Evolutionary conservation across 2,888 invertebrate species (phyloP), one percentile per base, ranked within the genome.

Genomic region (Drosophila limbata): DNA sequence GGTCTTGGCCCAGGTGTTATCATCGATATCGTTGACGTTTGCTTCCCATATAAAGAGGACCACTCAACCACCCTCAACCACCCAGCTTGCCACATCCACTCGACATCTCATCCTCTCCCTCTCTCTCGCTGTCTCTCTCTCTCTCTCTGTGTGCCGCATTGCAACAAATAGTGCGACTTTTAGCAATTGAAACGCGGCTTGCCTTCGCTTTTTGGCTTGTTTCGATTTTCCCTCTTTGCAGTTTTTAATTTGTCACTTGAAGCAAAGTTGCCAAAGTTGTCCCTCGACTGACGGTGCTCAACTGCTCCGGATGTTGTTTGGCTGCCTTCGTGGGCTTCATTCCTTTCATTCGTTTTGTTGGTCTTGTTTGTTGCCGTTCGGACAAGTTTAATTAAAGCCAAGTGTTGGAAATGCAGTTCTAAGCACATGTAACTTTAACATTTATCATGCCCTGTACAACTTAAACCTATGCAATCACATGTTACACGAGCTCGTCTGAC

Each of bases 181-280:
- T 73, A 64, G 74, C 84, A 85, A 83, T 85, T 77, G 84, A 74
- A 83, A 65, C 63, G 63, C 79, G 64, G 52, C 53, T 13, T 39
- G 47, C 42, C 28, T 50, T 52, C 33, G 25, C 55, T 47, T 68
- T 40, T 50, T 44, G 53, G 68, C 69, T 64, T 50, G 40, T 53
- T 51, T 76, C 66, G 44, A 45, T 74, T 75, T 78, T 68, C 45
- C 47, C 66, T 39, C 60, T 55, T 75, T 80, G 78, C 69, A 65
- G 70, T 78, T 88, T 86, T 85, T 83, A 88, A 89, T 89, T 86
- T 86, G 88, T 86, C 86, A 89, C 86, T 83, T 76, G 85, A 85
- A 88, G 86, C 77, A 84, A 84, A 87, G 88, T 83, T 88, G 80
- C 84, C 84, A 86, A 88, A 88, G 75, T 86, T 86, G 71, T 73